Evolutionary conservation across 2,797 vertebrate genomes (phyloP).

Genomic region (Uromys caudimaculatus): DNA sequence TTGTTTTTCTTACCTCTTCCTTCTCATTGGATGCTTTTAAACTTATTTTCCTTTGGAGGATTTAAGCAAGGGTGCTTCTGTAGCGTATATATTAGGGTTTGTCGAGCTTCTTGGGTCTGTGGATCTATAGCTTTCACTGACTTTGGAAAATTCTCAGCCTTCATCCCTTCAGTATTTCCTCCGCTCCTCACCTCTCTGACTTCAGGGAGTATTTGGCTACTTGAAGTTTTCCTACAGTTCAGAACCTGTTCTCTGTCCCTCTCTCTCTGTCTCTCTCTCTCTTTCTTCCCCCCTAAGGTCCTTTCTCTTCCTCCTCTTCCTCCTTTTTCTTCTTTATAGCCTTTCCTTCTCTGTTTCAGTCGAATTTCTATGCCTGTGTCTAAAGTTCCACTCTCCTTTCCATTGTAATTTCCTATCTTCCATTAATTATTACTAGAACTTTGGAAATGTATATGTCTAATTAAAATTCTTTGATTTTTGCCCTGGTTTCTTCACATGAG

Average conservation of each 20-base stretch:
- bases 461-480: background rate
- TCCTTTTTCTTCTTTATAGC: too few relatives aligned
- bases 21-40: background rate
- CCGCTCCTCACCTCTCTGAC: background rate
- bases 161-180: background rate
- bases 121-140: background rate
- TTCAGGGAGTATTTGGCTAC: background rate
- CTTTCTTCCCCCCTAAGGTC: accelerated
- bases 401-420: background rate
- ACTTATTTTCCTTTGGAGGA: background rate
- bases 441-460: background rate
- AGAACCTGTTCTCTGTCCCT: background rate
- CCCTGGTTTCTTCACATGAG: background rate
- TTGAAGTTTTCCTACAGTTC: background rate
- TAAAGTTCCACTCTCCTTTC: background rate
- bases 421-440: background rate
- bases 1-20: background rate
- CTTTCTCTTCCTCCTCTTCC: background rate
- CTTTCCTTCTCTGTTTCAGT: too few relatives aligned
- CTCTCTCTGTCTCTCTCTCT: too few relatives aligned
- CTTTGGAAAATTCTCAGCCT: background rate
- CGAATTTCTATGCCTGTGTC: background rate
- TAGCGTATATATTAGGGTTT: background rate
- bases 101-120: background rate
- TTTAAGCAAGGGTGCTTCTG: background rate